Conservation (phyloP, 1,140 invertebrate genomes). For the Halictus rubicundus region DNA sequence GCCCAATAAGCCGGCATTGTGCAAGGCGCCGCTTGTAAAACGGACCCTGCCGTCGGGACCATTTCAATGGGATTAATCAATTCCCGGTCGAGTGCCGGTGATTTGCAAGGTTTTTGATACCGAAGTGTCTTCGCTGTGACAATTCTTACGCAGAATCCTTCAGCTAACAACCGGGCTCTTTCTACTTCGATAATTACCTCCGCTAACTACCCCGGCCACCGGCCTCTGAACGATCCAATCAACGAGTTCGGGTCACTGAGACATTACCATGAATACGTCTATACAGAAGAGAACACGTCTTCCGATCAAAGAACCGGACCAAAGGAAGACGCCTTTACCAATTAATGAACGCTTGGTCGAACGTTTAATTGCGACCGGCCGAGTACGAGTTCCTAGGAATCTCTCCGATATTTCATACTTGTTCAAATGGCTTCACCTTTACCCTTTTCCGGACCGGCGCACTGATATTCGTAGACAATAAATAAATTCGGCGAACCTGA, state of each 20-base stretch:
- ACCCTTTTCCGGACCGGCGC: neutral
- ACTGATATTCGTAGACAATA: no score
- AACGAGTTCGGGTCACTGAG: neutral
- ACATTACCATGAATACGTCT: constrained; percentile 24
- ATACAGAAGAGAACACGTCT: neutral
- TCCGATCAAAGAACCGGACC: constrained; percentile 27
- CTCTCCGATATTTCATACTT: neutral
- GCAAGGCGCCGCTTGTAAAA: constrained; percentile 8
- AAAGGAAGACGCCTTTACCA: constrained; percentile 1
- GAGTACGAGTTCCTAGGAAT: neutral
- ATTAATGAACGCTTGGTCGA: neutral
- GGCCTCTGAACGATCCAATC: constrained; percentile 23
- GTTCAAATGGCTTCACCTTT: neutral
- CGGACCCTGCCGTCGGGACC: constrained; percentile 9
- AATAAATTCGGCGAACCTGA: no score
- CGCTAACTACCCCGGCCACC: constrained; percentile 27
- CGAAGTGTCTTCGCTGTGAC: constrained; percentile 38
- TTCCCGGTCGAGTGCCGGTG: constrained; percentile 21
- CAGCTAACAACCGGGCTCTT: constrained; percentile 23
- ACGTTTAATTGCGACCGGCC: neutral
- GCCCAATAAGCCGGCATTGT: constrained; percentile 26
- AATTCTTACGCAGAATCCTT: constrained; percentile 43
- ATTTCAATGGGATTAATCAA: constrained; percentile 37
- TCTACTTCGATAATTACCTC: constrained; percentile 38
- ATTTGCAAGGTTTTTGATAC: constrained; percentile 33